Evolutionary conservation across 1,140 invertebrate species (phyloP).

Genomic region (Homalodisca vitripennis): DNA sequence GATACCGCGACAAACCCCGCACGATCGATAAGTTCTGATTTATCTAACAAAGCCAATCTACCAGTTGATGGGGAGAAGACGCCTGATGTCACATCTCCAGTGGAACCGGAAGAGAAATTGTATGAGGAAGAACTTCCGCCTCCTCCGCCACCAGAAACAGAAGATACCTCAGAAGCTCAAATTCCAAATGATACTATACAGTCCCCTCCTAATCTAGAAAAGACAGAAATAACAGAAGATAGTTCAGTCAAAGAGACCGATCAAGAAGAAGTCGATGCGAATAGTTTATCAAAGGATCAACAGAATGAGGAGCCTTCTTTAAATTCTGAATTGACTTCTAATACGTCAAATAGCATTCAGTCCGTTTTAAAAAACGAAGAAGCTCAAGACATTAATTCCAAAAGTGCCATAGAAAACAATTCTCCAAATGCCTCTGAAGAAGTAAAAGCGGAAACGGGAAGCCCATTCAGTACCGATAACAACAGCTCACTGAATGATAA

Average conservation of each 20-base stretch:
- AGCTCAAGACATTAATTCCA: not conserved
- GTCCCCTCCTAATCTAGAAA: not conserved
- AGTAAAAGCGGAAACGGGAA: not conserved
- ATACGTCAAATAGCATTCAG: not conserved
- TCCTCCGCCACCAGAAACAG: not conserved
- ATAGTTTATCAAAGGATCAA: not conserved
- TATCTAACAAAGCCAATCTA: constrained; percentile 19
- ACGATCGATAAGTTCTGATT: constrained; percentile 2
- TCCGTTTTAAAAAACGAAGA: not conserved
- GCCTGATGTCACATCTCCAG: not conserved
- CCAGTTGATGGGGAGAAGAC: constrained; percentile 19
- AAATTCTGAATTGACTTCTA: not conserved
- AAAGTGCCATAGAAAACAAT: not conserved
- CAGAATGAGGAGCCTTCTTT: not conserved
- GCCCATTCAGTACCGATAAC: constrained; percentile 13
- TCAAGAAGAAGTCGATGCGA: not conserved
- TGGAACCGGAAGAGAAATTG: not conserved
- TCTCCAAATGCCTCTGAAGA: constrained; percentile 16
- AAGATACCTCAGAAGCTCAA: not conserved
- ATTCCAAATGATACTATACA: not conserved
- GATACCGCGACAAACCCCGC: not conserved
- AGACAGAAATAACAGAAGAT: not conserved
- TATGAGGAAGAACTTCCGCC: not conserved
- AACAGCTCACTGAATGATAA: constrained; percentile 13
- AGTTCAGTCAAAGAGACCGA: not conserved